Percentiles rank a stretch among this genome's conserved stretches.
Evolutionary conservation across 2,888 invertebrate genomes (phyloP).

Genomic region (Dioctria rufipes): DNA sequence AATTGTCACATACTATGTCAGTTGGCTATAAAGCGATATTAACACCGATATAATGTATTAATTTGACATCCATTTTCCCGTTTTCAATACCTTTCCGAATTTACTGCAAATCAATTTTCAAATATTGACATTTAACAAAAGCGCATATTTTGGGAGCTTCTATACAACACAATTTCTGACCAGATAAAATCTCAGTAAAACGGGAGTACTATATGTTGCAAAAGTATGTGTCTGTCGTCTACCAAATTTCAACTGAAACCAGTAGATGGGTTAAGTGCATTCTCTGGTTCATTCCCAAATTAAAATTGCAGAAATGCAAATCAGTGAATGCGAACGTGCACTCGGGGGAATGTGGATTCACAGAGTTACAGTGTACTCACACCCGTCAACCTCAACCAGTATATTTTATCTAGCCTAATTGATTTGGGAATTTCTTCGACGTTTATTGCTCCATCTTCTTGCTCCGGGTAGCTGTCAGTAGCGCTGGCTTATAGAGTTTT

Average conservation of each 20-base stretch:
- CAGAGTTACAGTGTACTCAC: no score
- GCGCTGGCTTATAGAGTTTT: background rate
- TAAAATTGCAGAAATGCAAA: constrained; percentile 58
- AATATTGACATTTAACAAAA: background rate
- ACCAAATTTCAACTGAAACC: constrained; percentile 20
- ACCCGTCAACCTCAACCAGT: background rate
- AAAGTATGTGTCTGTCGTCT: background rate
- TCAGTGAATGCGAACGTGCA: constrained; percentile 38
- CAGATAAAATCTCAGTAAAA: background rate
- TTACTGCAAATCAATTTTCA: constrained; percentile 4
- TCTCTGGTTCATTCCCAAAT: constrained; percentile 55
- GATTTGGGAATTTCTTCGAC: constrained; percentile 22
- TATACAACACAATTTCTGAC: background rate
- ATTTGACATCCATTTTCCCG: no score
- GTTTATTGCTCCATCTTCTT: background rate
- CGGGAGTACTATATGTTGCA: background rate
- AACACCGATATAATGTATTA: no score
- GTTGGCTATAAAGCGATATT: no score
- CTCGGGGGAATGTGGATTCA: constrained; percentile 8
- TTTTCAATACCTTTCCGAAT: background rate
- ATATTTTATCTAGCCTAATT: constrained; percentile 4
- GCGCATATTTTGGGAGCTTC: background rate
- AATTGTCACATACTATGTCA: no score
- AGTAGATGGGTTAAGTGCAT: constrained; percentile 56
- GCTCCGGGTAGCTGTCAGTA: background rate